phyloP scores from a whole-genome alignment of 2,888 invertebrate genomes.

The Ophioninae sp. region DNA sequence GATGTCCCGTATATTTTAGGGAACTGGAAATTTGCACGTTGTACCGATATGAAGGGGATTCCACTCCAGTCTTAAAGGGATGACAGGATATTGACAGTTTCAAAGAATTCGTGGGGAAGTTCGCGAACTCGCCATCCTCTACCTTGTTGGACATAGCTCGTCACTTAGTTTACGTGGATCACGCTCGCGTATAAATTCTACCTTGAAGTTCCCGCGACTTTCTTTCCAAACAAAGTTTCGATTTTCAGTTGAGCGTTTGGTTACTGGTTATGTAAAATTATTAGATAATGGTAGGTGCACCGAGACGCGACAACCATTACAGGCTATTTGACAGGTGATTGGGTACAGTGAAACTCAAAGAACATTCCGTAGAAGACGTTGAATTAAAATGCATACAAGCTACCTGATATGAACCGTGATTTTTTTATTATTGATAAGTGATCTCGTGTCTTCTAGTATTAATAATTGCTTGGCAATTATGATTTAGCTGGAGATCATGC shows the following conservation, averaged over 20 bases:
- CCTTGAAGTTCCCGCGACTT: background rate
- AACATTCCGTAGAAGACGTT: no score
- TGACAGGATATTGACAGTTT: background rate
- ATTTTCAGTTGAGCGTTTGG: background rate
- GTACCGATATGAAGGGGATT: background rate
- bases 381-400: no score
- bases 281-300: background rate
- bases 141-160: background rate
- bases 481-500: no score
- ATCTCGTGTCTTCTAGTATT: no score
- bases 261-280: background rate
- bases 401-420: no score
- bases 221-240: background rate
- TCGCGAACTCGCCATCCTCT: background rate
- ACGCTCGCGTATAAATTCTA: background rate
- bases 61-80: background rate
- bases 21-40: background rate
- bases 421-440: no score
- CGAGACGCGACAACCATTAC: background rate
- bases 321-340: no score
- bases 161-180: background rate
- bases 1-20: slow-evolving; percentile 3
- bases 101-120: background rate
- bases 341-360: no score
- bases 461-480: no score